phyloP scores from a whole-genome alignment of 2,113 vertebrate species.

The Thermophis baileyi region DNA sequence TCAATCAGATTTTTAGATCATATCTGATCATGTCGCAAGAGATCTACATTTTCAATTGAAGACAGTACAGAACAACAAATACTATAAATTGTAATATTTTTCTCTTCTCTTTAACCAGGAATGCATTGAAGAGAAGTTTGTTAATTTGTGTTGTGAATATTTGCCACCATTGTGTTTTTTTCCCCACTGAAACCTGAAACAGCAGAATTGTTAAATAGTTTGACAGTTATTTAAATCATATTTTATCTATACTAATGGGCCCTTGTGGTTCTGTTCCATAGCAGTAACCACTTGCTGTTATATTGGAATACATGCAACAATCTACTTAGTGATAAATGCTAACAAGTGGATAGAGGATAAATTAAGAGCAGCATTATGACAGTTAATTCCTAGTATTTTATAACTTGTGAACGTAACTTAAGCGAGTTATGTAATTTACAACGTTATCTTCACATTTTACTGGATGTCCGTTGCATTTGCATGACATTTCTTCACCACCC shows the following conservation, averaged over 20 bases:
- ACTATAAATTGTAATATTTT: background rate
- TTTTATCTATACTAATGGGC: background rate
- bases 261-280: background rate
- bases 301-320: background rate
- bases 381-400: background rate
- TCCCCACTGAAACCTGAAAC: background rate
- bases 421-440: background rate
- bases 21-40: background rate
- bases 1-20: background rate
- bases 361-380: background rate
- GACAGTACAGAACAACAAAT: background rate
- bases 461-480: accelerated
- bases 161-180: background rate
- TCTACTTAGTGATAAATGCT: background rate
- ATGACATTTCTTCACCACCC: background rate
- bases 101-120: background rate
- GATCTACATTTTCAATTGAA: background rate
- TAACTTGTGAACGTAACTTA: background rate
- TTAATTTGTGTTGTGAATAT: background rate
- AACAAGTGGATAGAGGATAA: background rate
- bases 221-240: background rate
- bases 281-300: background rate
- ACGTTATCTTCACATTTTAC: background rate
- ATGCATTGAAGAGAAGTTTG: background rate
- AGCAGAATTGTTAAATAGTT: background rate